phyloP scores from a whole-genome alignment of 2,888 invertebrate species.

The Phyto melanocephala region DNA sequence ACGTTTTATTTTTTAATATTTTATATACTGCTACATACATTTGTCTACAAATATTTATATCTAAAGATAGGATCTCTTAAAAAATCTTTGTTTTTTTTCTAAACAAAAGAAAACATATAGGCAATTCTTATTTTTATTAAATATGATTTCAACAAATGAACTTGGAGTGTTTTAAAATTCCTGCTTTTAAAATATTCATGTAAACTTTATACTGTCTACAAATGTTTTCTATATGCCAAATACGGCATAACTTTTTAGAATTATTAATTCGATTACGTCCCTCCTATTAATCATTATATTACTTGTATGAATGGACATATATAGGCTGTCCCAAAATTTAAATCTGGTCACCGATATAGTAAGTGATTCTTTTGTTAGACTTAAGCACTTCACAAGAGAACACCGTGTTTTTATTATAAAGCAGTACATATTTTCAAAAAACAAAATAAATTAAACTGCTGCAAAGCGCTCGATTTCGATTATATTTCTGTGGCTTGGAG shows the following conservation, averaged over 20 bases:
- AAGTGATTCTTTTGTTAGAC: too few relatives aligned
- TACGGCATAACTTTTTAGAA: neutral
- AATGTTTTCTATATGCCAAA: neutral
- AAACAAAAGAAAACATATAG: neutral
- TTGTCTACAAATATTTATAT: too few relatives aligned
- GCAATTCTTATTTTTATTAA: neutral
- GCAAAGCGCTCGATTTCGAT: too few relatives aligned
- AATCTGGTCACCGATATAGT: too few relatives aligned
- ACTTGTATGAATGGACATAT: neutral
- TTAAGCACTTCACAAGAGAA: too few relatives aligned
- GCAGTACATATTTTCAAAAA: too few relatives aligned
- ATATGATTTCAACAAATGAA: neutral
- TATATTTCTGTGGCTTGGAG: too few relatives aligned
- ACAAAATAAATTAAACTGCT: too few relatives aligned
- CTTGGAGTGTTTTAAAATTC: neutral
- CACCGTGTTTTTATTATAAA: too few relatives aligned
- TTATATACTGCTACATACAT: too few relatives aligned
- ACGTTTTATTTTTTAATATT: too few relatives aligned
- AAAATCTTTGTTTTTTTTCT: neutral
- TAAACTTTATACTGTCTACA: neutral
- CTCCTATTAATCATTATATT: neutral
- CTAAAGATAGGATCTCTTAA: neutral
- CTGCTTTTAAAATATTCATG: neutral
- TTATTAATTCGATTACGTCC: constrained; percentile 3
- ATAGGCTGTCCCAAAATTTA: constrained; percentile 19